These are phyloP conservation scores for Caranx ignobilis DNA, from an alignment of 2,113 vertebrate genomes.

Conservation along the genomic window DNA sequence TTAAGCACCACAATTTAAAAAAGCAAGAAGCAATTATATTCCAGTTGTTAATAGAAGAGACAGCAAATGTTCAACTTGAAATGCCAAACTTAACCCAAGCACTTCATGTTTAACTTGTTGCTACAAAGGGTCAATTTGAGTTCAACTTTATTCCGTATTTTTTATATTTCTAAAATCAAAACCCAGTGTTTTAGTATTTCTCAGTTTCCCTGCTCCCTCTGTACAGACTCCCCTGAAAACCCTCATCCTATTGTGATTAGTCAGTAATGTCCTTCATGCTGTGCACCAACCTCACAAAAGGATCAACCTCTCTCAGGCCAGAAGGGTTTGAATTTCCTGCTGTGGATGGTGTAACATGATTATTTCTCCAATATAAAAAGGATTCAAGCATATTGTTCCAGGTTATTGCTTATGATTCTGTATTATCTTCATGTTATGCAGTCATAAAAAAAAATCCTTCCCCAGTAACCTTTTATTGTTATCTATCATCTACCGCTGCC, in stretches of 20 bases:
- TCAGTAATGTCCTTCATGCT: constrained; percentile 32
- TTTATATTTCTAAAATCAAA: neutral
- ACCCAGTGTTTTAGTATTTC: neutral
- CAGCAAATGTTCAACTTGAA: neutral
- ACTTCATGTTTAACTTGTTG: too few species aligned
- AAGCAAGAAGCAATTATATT: neutral
- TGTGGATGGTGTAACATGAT: neutral
- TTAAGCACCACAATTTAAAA: too few species aligned
- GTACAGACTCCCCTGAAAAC: constrained; percentile 8
- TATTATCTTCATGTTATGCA: neutral
- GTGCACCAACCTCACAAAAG: constrained; percentile 18
- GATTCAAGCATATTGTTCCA: constrained; percentile 24
- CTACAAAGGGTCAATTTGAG: neutral
- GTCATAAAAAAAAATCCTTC: neutral
- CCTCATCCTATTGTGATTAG: constrained; percentile 50
- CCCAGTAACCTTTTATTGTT: neutral
- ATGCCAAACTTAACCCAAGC: neutral
- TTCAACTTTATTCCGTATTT: neutral
- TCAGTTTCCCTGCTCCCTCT: constrained; percentile 4
- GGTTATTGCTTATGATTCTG: neutral
- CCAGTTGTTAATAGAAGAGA: neutral
- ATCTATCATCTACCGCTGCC: neutral
- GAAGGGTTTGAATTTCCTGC: constrained; percentile 49
- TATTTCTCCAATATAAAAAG: constrained; percentile 35
- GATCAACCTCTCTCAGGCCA: constrained; percentile 21